Base-by-base conservation (phyloP, 2,797 vertebrate species). In the Takifugu rubripes region DNA sequence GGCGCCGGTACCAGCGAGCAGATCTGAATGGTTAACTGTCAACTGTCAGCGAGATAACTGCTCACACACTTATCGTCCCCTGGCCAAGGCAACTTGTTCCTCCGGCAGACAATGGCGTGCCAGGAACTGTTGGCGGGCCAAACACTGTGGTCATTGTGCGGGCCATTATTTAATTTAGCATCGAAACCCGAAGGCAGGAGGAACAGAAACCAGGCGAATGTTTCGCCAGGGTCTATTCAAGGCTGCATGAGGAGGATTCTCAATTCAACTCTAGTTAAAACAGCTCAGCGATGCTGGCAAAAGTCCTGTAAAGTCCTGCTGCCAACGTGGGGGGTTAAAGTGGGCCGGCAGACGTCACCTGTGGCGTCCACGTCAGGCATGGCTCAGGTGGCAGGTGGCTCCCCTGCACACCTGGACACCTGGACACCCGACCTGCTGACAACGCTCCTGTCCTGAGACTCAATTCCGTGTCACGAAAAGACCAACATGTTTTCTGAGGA, bases 81-180 rank as follows among this genome's bases (percentile, higher is more conserved):
- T 62, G 58, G 16, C 77, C 54, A 67, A 51, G 42, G 54, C 49
- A 78, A 81, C 68, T 73, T 77, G 64, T 77, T 69, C 75, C 70
- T 60, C 53, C 47, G 58, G 73, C 49, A 82, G 77, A 84, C 78
- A 86, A 84, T 77, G 57, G 77, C 79, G 82, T 84, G 85, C 84
- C 84, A 84, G 83, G 83, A 78, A 80, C 84, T 84, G 80, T 75
- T 80, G 73, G 75, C 43, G 58, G 68, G 70, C 67, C 69, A 61
- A 75, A 89, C 87, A 90, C 76, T 78, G 81, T 64, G 70, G 59
- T 68, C 80, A 85, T 89, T 89, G 88, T 90, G 81, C 78, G 75
- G 70, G 55, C 54, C 61, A 74, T 68, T 73, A 67, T 83, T 84
- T 78, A 80, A 87, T 56, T 68, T 68, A 72, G 77, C 71, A 82